A percentile compares a stretch with the other conserved stretches of the same genome.
Conservation (phyloP, 2,113 vertebrate genomes). For the Natator depressus region DNA sequence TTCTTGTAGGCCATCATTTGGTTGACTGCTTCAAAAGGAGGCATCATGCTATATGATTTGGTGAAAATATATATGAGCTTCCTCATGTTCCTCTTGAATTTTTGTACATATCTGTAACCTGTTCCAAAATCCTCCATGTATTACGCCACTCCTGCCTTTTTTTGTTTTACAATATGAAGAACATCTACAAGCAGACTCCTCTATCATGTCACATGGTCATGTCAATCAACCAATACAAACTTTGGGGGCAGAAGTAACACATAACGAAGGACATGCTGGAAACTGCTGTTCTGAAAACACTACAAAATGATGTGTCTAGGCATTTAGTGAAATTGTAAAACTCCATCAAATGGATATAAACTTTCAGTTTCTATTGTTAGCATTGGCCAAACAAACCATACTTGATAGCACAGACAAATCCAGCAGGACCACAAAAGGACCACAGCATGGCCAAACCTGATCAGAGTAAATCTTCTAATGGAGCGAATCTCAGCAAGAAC, state of each 20-base stretch:
- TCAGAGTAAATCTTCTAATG: conserved; percentile 19
- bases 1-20: not conserved
- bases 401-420: conserved; percentile 31
- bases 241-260: conserved; percentile 4
- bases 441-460: not conserved
- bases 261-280: not conserved
- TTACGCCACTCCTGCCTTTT: not conserved
- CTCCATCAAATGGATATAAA: not conserved
- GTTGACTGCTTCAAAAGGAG: not conserved
- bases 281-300: conserved; percentile 27
- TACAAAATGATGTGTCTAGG: conserved; percentile 39
- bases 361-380: conserved; percentile 2
- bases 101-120: not conserved
- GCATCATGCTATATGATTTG: not conserved
- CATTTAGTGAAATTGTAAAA: conserved; percentile 20
- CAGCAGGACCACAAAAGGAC: not conserved
- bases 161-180: not conserved
- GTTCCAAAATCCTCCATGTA: not conserved
- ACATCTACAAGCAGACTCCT: not conserved
- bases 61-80: not conserved
- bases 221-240: not conserved
- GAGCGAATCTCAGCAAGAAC: not conserved
- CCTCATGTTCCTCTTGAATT: not conserved
- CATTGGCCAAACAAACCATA: not conserved
- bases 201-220: not conserved